A percentile compares a stretch with the other conserved stretches of the same genome.
Evolutionary conservation across 2,888 invertebrate species (phyloP).

Genomic region (Eupithecia pulchellata): DNA sequence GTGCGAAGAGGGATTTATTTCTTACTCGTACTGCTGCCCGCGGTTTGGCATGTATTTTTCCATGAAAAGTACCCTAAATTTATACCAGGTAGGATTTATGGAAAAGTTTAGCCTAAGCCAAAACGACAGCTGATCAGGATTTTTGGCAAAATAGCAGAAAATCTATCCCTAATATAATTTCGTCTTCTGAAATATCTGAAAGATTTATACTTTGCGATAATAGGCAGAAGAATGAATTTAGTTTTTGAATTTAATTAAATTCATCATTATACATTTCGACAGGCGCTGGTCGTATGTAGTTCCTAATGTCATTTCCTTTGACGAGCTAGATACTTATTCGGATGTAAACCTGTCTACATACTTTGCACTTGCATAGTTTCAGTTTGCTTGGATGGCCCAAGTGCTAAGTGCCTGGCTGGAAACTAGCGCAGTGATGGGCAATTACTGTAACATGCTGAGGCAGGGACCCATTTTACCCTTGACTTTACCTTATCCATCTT

Average conservation of each 20-base stretch:
- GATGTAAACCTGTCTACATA: neutral
- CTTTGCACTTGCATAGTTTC: neutral
- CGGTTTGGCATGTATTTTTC: neutral
- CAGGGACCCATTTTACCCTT: no score
- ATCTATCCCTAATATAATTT: neutral
- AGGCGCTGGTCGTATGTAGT: neutral
- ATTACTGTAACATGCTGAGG: no score
- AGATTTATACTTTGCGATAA: no score
- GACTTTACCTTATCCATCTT: no score
- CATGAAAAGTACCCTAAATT: no score
- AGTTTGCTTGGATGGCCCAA: neutral
- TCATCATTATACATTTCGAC: neutral
- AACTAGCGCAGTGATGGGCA: no score
- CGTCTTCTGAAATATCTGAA: no score
- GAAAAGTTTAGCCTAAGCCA: no score
- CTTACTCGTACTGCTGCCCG: neutral
- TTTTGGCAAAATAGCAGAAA: neutral
- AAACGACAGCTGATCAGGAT: neutral
- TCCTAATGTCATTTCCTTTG: neutral
- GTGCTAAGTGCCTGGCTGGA: neutral
- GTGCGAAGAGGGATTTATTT: neutral
- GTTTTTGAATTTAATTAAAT: neutral
- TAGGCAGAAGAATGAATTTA: neutral
- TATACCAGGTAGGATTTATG: neutral
- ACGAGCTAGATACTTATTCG: neutral